Base-by-base conservation (phyloP, 1,140 invertebrate species). In the Aphis craccivora region DNA sequence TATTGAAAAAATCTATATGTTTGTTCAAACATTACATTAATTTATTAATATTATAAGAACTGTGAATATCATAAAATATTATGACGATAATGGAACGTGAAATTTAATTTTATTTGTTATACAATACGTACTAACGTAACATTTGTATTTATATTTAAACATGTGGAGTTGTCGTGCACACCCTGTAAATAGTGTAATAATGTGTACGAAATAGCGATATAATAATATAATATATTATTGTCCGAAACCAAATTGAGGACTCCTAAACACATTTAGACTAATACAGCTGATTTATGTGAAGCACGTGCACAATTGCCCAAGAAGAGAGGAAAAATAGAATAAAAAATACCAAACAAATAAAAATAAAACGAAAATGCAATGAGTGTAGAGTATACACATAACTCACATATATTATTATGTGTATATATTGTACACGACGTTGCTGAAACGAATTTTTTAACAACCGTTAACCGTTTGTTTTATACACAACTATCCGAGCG, bases 221-320 rank as follows among this genome's bases (percentile, higher is more conserved):
- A 23, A 20, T 14, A 18, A 51, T 45, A 45, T 45, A 51, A 51
- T 67, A 40, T 40, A 30, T 67, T 67, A n/a, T 76, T 14, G n/a
- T 76, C 30, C 14, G 14, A 76, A 76, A 76, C 30, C 60, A 76
- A n/a, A 30, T n/a, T 6, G 30, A n/a, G 14, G 60, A n/a, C 30
- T 76, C 30, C 60, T 67, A 60, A 60, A 30, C 30, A 14, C 30
- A 8, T 60, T 30, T 30, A 30, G 55, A 8, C 55, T 18, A 76
- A 76, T n/a, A 76, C 30, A 76, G 60, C n/a, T 76, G 60, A 76
- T 76, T 76, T 76, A 76, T 76, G 60, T 76, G 60, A 76, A 76
- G 30, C 60, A 76, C 60, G n/a, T 76, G 60, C 9, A 11, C 14
- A 4, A 1, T 14, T 0, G 30, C 55, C 30, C 3, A n/a, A 76